Base-by-base conservation (phyloP, 2,113 vertebrate genomes). In the Narcine bancroftii region DNA sequence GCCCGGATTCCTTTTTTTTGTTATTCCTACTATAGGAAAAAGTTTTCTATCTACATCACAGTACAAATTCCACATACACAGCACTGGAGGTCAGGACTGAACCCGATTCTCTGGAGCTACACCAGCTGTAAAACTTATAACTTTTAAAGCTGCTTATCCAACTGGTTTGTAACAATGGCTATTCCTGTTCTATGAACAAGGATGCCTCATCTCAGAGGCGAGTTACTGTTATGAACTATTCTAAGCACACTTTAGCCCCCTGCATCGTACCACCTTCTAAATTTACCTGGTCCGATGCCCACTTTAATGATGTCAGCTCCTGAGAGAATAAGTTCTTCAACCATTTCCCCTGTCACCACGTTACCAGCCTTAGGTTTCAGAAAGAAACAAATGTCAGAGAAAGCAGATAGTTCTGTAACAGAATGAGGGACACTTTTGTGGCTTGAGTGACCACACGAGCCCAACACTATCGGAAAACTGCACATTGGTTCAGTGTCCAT, bases 301-400 rank as follows among this genome's bases (percentile, higher is more conserved):
- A 99, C 98, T 98, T 99, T 99, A 94, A 99, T 98, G 93, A 99
- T 98, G 94, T 99, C 99, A 93, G 98, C 98, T 89, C 99, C 98
- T 0, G 98, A 97, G 87, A 99, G 97, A 95, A 99, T 97, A 77
- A 99, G 98, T 93, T 99, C 99, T 93, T 99, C 99, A 92, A 99
- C 98, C 99, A 99, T 99, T 95, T 99, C 99, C 76, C 99, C 99
- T 0, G 98, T 99, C 77, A 99, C 99, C 94, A 99, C 99, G 1
- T 99, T 99, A 45, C 99, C 99, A 92, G 98, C 99, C 99, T 99
- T 94, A 92, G 93, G 95, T 83, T 95, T 47, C 24, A 89, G 39
- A 71, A 91, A 36, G 47, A 7, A 45, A 91, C 13, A 69, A 71
- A 0, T 17, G 81, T 60, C 81, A 33, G 17, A 63, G 17, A 60